Percentiles rank a stretch among this genome's conserved stretches.
phyloP scores from a whole-genome alignment of 2,113 vertebrate genomes.

The Campylomormyrus tamandua region DNA sequence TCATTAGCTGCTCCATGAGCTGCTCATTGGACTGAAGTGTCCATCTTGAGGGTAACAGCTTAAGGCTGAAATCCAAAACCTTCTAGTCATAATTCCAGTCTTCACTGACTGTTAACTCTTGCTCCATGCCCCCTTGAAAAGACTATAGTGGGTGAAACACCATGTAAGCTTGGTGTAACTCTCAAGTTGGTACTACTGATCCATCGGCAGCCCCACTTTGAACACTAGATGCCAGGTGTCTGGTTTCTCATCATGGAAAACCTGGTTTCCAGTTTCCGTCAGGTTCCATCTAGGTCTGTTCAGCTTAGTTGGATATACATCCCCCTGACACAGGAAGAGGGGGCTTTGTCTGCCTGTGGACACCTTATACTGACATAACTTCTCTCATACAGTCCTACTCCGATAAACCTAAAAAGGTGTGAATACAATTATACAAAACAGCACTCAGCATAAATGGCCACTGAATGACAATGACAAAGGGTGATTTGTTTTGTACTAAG shows the following conservation, averaged over 20 bases:
- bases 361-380: neutral
- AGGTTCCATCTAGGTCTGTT: neutral
- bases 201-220: neutral
- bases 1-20: neutral
- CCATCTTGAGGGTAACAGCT: neutral
- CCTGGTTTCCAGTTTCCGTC: neutral
- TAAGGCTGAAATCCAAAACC: neutral
- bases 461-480: neutral
- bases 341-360: slow-evolving; percentile 33
- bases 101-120: neutral
- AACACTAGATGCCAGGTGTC: neutral
- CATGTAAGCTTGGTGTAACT: neutral
- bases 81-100: neutral
- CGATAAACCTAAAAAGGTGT: neutral
- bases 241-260: neutral
- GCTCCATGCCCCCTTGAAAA: neutral
- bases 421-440: neutral
- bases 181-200: neutral
- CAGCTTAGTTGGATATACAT: slow-evolving; percentile 38
- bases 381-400: neutral
- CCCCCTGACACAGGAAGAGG: slow-evolving; percentile 46
- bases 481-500: neutral
- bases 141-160: neutral
- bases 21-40: neutral
- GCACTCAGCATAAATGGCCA: neutral